Percentiles rank a stretch among this genome's conserved stretches.
Conservation (phyloP, 2,888 invertebrate genomes). For the Rutpela maculata region DNA sequence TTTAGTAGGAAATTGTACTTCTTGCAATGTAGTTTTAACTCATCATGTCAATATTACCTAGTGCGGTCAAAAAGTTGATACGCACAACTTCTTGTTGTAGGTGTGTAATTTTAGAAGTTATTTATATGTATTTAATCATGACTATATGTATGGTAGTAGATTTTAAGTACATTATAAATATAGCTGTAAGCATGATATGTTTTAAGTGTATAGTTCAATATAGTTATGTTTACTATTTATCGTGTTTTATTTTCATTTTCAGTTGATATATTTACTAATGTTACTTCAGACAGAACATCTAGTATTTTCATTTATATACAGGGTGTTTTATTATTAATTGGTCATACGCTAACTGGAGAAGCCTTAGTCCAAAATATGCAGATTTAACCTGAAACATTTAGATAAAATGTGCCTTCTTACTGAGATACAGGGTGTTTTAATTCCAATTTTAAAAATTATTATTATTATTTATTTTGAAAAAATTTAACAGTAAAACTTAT, state of each 20-base stretch:
- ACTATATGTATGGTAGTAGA: constrained; percentile 54
- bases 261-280: background rate
- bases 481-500: too few relatives aligned
- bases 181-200: constrained; percentile 63
- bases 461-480: too few relatives aligned
- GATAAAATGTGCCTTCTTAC: too few relatives aligned
- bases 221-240: constrained; percentile 62
- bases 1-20: background rate
- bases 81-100: constrained; percentile 47
- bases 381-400: too few relatives aligned
- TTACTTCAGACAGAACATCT: too few relatives aligned
- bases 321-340: too few relatives aligned
- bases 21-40: constrained; percentile 1
- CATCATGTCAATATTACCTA: constrained; percentile 13
- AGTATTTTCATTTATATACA: too few relatives aligned
- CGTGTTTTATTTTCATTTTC: constrained; percentile 40
- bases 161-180: constrained; percentile 58
- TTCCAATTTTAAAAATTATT: too few relatives aligned
- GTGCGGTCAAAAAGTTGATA: constrained; percentile 23
- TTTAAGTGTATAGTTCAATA: constrained; percentile 67
- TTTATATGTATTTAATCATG: constrained; percentile 58
- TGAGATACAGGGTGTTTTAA: too few relatives aligned
- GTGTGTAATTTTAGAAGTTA: constrained; percentile 55
- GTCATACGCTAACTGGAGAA: too few relatives aligned
- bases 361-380: too few relatives aligned